Conservation (phyloP, 2,113 vertebrate species). For the Myiozetetes cayanensis region DNA sequence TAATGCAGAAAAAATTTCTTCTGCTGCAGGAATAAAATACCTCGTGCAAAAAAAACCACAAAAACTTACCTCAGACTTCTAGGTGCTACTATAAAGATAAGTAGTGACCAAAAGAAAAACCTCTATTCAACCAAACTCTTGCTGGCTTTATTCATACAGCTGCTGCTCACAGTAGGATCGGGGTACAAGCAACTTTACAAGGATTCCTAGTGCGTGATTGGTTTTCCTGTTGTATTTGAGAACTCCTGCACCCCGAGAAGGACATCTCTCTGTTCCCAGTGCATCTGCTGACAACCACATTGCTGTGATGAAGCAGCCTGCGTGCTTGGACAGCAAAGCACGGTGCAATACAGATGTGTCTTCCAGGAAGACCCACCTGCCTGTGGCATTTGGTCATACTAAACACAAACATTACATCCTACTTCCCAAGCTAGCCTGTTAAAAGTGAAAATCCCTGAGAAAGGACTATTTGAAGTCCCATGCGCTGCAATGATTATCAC, state of each 20-base stretch:
- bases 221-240: background rate
- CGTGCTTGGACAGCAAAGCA: background rate
- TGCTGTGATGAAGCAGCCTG: accelerated
- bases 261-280: background rate
- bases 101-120: background rate
- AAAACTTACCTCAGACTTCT: background rate
- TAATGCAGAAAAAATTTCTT: background rate
- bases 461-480: background rate
- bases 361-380: background rate
- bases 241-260: background rate
- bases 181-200: background rate
- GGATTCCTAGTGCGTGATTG: accelerated
- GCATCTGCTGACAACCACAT: background rate
- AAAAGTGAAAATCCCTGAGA: background rate
- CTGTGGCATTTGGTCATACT: background rate
- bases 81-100: background rate
- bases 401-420: background rate
- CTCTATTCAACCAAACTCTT: background rate
- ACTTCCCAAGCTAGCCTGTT: background rate
- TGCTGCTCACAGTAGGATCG: background rate
- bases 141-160: background rate
- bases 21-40: background rate
- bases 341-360: too few species aligned
- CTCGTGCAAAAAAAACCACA: background rate
- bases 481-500: background rate